Evolutionary conservation across 2,888 invertebrate species (phyloP).

Genomic region (Epistrophe eligans): DNA sequence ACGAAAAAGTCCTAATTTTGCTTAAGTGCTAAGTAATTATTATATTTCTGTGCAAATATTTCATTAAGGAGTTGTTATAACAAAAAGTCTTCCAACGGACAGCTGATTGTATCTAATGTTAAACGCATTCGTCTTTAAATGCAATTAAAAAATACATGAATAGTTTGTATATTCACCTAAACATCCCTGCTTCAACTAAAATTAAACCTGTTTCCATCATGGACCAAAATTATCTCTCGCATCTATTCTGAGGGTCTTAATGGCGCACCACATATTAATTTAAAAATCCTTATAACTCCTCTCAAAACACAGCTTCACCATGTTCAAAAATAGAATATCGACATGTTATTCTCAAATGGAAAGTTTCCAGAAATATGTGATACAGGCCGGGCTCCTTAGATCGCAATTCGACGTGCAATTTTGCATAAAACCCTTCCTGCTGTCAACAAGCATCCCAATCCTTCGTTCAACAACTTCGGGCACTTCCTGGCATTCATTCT

Average conservation of each 20-base stretch:
- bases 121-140: slow-evolving; percentile 88
- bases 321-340: slow-evolving; percentile 85
- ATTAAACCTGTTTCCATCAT: slow-evolving; percentile 84
- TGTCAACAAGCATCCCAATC: no score
- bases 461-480: no score
- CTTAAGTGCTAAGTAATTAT: slow-evolving; percentile 19
- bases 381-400: slow-evolving; percentile 78
- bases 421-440: no score
- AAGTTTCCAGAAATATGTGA: slow-evolving; percentile 84
- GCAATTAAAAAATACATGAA: slow-evolving; percentile 88
- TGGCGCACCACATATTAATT: slow-evolving; percentile 87
- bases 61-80: background rate
- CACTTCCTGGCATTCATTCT: no score
- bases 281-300: slow-evolving; percentile 89
- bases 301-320: slow-evolving; percentile 84
- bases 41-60: background rate
- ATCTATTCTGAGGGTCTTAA: slow-evolving; percentile 85
- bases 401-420: no score
- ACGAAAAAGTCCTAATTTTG: slow-evolving; percentile 51
- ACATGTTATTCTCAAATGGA: slow-evolving; percentile 90
- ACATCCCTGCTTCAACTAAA: slow-evolving; percentile 84
- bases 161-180: slow-evolving; percentile 89
- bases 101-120: slow-evolving; percentile 90
- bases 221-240: slow-evolving; percentile 87
- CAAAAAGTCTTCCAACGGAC: slow-evolving; percentile 89